Conservation (phyloP, 2,888 invertebrate species). For the Drosophila suboccidentalis region DNA sequence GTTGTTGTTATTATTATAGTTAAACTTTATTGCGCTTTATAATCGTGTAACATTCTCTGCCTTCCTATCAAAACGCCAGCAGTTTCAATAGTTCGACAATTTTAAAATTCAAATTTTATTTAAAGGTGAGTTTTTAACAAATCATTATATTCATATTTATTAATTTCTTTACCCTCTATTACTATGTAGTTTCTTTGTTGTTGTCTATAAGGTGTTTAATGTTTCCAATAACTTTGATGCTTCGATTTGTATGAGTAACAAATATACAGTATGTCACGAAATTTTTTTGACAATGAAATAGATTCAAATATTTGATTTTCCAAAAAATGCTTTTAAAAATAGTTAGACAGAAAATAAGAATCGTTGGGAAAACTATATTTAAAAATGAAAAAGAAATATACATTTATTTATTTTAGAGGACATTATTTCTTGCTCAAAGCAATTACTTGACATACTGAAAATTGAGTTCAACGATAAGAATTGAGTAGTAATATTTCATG, state of each 20-base stretch:
- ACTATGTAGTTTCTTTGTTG: not conserved
- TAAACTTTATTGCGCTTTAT: constrained; percentile 14
- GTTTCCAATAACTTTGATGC: not conserved
- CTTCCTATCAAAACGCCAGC: constrained; percentile 23
- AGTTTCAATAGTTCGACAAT: constrained; percentile 29
- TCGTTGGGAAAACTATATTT: no score
- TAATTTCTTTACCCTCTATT: not conserved
- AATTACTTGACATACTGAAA: no score
- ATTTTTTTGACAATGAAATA: not conserved
- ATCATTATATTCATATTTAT: not conserved
- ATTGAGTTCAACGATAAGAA: not conserved
- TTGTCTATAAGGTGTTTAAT: not conserved
- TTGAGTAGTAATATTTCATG: not conserved
- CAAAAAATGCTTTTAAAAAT: no score
- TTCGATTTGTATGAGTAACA: not conserved
- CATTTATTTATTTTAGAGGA: no score
- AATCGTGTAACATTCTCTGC: constrained; percentile 24
- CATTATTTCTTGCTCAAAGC: no score
- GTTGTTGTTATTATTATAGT: constrained; percentile 32
- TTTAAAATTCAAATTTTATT: constrained; percentile 28
- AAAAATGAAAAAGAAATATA: no score
- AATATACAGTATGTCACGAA: not conserved
- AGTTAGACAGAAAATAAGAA: no score
- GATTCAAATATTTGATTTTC: no score
- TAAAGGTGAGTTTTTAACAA: constrained; percentile 37